These are phyloP conservation scores for Amphiprion clarkii DNA, from an alignment of 2,797 vertebrate genomes.

Conservation along the genomic window DNA sequence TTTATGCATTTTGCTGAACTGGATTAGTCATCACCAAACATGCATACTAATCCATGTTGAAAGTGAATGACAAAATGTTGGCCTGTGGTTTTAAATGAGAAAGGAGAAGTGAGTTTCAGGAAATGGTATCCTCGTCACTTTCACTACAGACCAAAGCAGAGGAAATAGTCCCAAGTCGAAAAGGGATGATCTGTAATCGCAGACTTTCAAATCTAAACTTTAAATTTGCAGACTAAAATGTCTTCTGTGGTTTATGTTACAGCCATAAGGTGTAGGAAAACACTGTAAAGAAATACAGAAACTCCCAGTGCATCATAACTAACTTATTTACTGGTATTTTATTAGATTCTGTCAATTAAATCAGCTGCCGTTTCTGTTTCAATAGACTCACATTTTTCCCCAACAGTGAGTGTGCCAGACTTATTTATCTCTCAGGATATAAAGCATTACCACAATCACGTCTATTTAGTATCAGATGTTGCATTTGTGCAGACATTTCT, in stretches of 20 bases:
- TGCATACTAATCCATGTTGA: conserved; percentile 1
- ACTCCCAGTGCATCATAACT: background rate
- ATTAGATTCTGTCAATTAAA: background rate
- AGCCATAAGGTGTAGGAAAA: background rate
- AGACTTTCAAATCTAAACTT: conserved; percentile 17
- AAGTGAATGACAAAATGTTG: background rate
- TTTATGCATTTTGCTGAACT: background rate
- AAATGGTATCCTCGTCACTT: conserved; percentile 27
- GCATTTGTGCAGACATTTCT: conserved; percentile 15
- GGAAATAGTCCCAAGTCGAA: background rate
- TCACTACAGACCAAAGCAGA: conserved; percentile 15
- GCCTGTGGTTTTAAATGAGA: conserved; percentile 19
- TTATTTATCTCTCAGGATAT: no score
- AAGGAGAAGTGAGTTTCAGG: conserved; percentile 54
- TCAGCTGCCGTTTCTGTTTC: background rate
- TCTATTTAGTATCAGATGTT: conserved; percentile 8
- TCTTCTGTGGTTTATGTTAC: background rate
- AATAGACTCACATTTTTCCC: background rate
- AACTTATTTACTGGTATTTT: background rate
- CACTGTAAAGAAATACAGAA: background rate
- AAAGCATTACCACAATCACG: background rate
- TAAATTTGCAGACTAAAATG: background rate
- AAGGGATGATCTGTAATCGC: background rate
- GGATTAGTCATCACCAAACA: background rate
- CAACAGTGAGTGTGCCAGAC: no score